Conservation (phyloP, 2,113 vertebrate species). For the Caracal caracal region DNA sequence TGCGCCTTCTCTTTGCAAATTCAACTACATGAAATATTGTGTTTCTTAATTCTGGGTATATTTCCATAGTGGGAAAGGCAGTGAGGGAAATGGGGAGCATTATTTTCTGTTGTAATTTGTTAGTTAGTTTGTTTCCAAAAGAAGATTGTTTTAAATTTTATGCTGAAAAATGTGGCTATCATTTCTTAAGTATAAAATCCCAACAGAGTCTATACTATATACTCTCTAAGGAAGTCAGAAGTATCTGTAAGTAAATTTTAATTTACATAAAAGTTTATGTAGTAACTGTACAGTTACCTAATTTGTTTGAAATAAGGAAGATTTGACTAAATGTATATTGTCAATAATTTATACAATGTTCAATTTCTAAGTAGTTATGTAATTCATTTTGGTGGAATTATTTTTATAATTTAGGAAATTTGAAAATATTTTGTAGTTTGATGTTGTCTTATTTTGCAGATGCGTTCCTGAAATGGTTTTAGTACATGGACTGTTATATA, state of each 20-base stretch:
- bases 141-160: background rate
- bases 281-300: background rate
- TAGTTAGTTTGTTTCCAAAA: background rate
- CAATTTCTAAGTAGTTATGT: background rate
- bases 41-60: background rate
- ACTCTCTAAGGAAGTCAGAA: background rate
- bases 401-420: background rate
- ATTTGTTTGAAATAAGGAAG: background rate
- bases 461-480: background rate
- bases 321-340: background rate
- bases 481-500: background rate
- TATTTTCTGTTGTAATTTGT: slow-evolving; percentile 38
- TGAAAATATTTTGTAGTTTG: background rate
- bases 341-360: background rate
- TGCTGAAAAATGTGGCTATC: background rate
- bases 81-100: background rate
- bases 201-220: background rate
- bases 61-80: background rate
- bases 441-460: background rate
- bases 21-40: slow-evolving; percentile 15
- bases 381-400: background rate
- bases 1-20: background rate
- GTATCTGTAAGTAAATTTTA: background rate
- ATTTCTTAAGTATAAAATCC: background rate
- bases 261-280: background rate